Base-by-base conservation (phyloP, 2,797 vertebrate species). In the Lemur catta region DNA sequence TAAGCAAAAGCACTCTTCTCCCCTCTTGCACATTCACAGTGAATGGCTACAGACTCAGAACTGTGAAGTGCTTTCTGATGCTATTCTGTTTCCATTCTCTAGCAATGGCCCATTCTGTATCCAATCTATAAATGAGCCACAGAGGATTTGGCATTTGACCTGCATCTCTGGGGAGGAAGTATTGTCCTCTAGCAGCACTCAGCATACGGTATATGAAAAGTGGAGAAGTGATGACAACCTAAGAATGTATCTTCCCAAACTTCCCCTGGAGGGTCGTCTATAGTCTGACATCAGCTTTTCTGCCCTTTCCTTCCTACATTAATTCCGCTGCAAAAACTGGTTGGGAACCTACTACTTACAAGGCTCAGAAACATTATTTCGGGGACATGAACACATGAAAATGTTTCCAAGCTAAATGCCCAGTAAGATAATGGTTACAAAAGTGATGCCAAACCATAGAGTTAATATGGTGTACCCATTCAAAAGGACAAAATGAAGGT, bases 11-110 rank as follows among this genome's bases (percentile, higher is more conserved):
- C 2, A 13, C 8, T 69, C 41, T 38, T 17, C 43, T 24, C 59
- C 52, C 26, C 48, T 28, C 24, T 2, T 8, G 24, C n/a, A 28
- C 13, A 0, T 20, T 15, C 10, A 24, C 9, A 18, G 26, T 0
- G 3, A 67, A 71, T 3, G 30, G 15, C 89, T 59, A 3, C 0
- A 2, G 35, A 48, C 43, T 35, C 41, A 7, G 74, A 35, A 50
- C 13, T 6, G 20, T 2, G 3, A 33, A 30, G n/a, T 2, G 10
- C 30, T 35, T 17, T 55, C 30, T 30, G 79, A 41, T 12, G n/a
- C 12, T 3, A 11, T 26, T 52, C 3, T 89, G 28, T 28, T 72
- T 46, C 28, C 46, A 41, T 48, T 86, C 55, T 65, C 63, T 11
- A 28, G 35, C 30, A 11, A 71, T 3, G 6, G 72, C 48, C 15